These are phyloP conservation scores for Sminthopsis crassicaudata DNA, from an alignment of 2,113 vertebrate species.

Conservation along the genomic window DNA sequence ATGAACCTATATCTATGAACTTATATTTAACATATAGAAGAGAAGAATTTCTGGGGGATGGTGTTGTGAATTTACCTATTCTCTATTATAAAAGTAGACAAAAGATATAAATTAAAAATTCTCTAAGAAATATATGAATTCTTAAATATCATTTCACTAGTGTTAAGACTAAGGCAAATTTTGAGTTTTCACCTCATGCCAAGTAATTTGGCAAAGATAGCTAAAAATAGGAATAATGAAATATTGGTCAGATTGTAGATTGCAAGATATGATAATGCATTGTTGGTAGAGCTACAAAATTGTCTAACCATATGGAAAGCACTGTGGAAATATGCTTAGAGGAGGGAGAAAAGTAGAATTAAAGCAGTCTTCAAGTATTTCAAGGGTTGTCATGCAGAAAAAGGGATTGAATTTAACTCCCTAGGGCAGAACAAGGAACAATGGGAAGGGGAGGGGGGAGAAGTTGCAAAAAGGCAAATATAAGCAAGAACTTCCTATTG, in stretches of 20 bases:
- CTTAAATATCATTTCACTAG: neutral
- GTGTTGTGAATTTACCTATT: neutral
- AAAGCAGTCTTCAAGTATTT: neutral
- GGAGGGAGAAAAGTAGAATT: neutral
- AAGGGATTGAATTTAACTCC: neutral
- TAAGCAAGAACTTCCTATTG: neutral
- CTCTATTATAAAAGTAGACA: neutral
- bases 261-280: neutral
- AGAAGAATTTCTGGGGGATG: neutral
- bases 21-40: neutral
- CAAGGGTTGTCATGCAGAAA: neutral
- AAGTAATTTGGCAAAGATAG: neutral
- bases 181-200: neutral
- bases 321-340: neutral
- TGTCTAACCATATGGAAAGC: neutral
- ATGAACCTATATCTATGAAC: neutral
- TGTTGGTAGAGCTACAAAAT: neutral
- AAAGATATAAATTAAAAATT: neutral
- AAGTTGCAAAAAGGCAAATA: neutral
- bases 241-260: neutral
- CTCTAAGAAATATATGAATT: neutral
- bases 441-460: neutral
- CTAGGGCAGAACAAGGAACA: neutral
- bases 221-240: neutral
- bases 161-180: neutral